Percentiles rank a stretch among this genome's conserved stretches.
Evolutionary conservation across 2,113 vertebrate genomes (phyloP).

Genomic region (Grammomys surdaster): DNA sequence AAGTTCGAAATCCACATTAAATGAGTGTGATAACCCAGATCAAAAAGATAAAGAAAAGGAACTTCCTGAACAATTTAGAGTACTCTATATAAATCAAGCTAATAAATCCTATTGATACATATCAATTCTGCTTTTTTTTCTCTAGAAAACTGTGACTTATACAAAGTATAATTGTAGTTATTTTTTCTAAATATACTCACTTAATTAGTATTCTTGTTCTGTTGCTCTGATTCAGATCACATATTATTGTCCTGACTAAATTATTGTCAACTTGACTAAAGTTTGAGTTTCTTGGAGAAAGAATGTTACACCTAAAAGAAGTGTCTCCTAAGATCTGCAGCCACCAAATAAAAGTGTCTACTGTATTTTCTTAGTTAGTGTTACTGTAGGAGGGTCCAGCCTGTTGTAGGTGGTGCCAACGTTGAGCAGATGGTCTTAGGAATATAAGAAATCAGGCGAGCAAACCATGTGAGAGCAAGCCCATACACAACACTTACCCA

Average conservation of each 20-base stretch:
- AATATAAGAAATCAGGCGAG: background rate
- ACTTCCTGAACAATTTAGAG: background rate
- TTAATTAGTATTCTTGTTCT: background rate
- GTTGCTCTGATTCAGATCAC: background rate
- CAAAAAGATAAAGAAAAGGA: background rate
- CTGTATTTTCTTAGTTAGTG: background rate
- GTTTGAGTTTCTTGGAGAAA: background rate
- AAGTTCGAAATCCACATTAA: too few species aligned
- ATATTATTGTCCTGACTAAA: background rate
- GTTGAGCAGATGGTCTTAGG: background rate
- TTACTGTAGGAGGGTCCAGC: background rate
- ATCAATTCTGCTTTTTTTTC: rapidly evolving
- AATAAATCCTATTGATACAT: background rate
- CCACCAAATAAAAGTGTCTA: background rate
- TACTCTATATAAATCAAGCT: too few species aligned
- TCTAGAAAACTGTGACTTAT: background rate
- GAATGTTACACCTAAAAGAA: background rate
- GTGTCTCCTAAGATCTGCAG: background rate
- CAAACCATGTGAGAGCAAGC: background rate
- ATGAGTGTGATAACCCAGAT: too few species aligned
- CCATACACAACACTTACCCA: background rate
- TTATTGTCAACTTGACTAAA: background rate
- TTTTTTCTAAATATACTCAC: background rate
- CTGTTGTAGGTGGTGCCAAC: background rate
- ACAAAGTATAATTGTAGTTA: background rate